These are phyloP conservation scores for Coelopa pilipes DNA, from an alignment of 2,888 invertebrate genomes.

Conservation along the genomic window DNA sequence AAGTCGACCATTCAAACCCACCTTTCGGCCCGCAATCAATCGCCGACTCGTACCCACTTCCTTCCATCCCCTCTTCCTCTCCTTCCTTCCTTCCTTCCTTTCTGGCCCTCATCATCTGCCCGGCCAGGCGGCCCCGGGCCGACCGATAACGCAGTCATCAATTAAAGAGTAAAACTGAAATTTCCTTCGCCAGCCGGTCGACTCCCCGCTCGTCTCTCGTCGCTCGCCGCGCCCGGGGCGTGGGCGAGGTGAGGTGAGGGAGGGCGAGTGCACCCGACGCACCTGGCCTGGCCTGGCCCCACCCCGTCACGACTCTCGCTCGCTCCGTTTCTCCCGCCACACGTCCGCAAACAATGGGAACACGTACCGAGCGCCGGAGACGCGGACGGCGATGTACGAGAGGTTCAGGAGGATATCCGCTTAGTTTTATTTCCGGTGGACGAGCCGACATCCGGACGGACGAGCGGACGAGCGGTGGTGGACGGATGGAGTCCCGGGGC, in stretches of 20 bases:
- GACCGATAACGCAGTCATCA: constrained; percentile 27
- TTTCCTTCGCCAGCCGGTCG: constrained; percentile 10
- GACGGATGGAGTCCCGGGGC: neutral
- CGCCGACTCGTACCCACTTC: too few relatives aligned
- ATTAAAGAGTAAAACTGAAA: constrained; percentile 32
- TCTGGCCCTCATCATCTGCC: too few relatives aligned
- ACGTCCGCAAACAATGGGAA: neutral
- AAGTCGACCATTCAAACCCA: neutral
- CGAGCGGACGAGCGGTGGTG: neutral
- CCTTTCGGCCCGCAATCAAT: neutral
- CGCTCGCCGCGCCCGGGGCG: neutral
- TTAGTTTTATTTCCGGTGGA: constrained; percentile 32
- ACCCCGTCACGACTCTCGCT: too few relatives aligned
- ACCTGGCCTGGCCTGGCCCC: too few relatives aligned
- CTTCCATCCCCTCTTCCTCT: too few relatives aligned
- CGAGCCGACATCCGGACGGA: neutral
- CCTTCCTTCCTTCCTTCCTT: too few relatives aligned
- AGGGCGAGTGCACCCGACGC: too few relatives aligned
- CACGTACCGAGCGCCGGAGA: neutral
- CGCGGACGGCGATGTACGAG: constrained; percentile 22
- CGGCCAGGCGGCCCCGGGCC: neutral
- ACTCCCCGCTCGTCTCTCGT: too few relatives aligned
- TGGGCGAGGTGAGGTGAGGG: neutral
- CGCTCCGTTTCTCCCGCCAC: too few relatives aligned
- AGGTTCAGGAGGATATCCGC: constrained; percentile 31